phyloP scores from a whole-genome alignment of 2,113 vertebrate species.

The Ptychochromis oligacanthus region DNA sequence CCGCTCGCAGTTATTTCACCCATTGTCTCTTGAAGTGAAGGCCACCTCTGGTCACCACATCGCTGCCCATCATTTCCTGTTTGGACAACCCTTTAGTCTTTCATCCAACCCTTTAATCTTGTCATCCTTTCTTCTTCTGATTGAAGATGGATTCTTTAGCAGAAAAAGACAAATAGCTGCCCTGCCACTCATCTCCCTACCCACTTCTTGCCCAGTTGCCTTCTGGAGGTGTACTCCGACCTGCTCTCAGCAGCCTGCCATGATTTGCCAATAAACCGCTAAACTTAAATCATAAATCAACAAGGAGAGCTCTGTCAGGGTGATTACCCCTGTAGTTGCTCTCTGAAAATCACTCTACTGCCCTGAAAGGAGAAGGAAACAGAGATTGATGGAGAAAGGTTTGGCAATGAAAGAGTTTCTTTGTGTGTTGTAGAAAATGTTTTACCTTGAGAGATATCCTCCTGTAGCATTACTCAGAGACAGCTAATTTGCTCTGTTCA shows the following conservation, averaged over 20 bases:
- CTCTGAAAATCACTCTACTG: slow-evolving; percentile 53
- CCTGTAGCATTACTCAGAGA: neutral
- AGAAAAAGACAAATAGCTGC: neutral
- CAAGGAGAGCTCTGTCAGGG: slow-evolving; percentile 37
- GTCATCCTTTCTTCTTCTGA: neutral
- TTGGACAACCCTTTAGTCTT: neutral
- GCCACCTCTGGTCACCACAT: neutral
- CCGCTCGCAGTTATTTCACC: neutral
- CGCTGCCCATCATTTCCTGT: neutral
- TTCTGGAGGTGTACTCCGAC: slow-evolving; percentile 28
- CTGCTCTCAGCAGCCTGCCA: slow-evolving; percentile 32
- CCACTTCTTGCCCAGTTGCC: slow-evolving; percentile 21
- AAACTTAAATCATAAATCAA: slow-evolving; percentile 66
- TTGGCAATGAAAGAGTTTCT: slow-evolving; percentile 23
- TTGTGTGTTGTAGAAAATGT: slow-evolving; percentile 22
- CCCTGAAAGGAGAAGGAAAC: slow-evolving; percentile 12
- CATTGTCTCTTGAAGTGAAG: too few species aligned
- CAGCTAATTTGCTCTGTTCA: slow-evolving; percentile 1
- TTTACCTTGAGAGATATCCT: slow-evolving; percentile 38
- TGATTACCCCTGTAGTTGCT: slow-evolving; percentile 42
- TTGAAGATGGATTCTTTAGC: neutral
- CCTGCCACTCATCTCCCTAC: slow-evolving; percentile 4
- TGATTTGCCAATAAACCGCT: slow-evolving; percentile 72
- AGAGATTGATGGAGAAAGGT: slow-evolving; percentile 37
- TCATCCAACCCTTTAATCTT: neutral